Evolutionary conservation across 2,113 vertebrate genomes (phyloP).

Genomic region (Neolamprologus tretocephalus): DNA sequence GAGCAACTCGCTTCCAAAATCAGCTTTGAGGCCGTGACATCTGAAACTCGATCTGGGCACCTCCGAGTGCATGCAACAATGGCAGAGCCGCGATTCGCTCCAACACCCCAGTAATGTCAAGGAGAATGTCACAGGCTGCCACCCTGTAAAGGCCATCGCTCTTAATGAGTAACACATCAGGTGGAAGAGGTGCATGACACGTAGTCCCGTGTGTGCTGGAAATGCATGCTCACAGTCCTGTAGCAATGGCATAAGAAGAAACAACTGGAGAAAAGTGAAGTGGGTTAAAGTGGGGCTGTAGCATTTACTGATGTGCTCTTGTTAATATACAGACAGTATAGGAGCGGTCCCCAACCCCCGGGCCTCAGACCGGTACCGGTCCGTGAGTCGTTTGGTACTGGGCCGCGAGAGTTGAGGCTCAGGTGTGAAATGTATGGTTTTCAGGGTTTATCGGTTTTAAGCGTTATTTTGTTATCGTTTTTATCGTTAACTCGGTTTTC

Average conservation of each 20-base stretch:
- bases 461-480: too few relatives aligned
- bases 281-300: not conserved
- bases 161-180: not conserved
- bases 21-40: conserved; percentile 16
- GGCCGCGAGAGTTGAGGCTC: too few relatives aligned
- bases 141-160: conserved; percentile 1
- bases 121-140: conserved; percentile 26
- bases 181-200: not conserved
- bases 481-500: too few relatives aligned
- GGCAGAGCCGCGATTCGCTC: not conserved
- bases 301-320: not conserved
- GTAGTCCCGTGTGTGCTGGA: not conserved
- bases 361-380: too few relatives aligned
- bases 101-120: conserved; percentile 13
- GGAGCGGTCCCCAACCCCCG: not conserved
- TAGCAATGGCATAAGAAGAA: not conserved
- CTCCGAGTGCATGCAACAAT: conserved; percentile 21
- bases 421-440: too few relatives aligned
- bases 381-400: too few relatives aligned
- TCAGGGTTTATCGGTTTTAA: too few relatives aligned
- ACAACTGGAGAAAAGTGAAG: not conserved
- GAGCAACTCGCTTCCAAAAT: not conserved
- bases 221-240: not conserved
- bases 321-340: not conserved
- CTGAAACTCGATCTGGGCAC: conserved; percentile 39